These are phyloP conservation scores for Daphoenositta chrysoptera DNA, from an alignment of 2,113 vertebrate genomes.

Conservation along the genomic window DNA sequence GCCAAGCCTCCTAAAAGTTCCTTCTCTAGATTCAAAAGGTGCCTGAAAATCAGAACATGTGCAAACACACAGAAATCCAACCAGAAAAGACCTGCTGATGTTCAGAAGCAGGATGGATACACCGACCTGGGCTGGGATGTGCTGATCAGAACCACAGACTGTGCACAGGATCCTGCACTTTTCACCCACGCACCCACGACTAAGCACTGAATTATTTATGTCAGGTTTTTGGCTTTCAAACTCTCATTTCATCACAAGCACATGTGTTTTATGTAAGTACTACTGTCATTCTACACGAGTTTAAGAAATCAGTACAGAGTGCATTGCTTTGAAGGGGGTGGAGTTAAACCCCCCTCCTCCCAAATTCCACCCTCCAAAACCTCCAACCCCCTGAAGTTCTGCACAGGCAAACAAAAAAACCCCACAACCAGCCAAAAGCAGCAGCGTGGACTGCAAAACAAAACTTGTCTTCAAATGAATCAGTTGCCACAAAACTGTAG, in stretches of 20 bases:
- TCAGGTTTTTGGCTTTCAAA: background rate
- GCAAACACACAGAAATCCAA: background rate
- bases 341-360: background rate
- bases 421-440: background rate
- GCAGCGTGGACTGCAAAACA: background rate
- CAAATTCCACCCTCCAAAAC: background rate
- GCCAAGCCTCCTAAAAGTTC: background rate
- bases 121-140: background rate
- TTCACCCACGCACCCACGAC: too few relatives aligned
- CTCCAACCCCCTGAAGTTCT: background rate
- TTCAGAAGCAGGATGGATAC: background rate
- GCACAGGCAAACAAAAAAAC: background rate
- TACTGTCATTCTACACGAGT: fast-evolving
- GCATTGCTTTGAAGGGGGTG: background rate
- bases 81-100: fast-evolving
- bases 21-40: background rate
- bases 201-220: background rate
- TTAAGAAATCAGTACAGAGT: background rate
- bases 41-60: background rate
- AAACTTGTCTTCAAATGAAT: background rate
- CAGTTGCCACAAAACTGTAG: background rate
- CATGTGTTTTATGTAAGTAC: background rate
- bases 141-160: background rate
- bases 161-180: background rate
- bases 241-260: background rate